Evolutionary conservation across 2,888 invertebrate species (phyloP).

Genomic region (Noctua comes): DNA sequence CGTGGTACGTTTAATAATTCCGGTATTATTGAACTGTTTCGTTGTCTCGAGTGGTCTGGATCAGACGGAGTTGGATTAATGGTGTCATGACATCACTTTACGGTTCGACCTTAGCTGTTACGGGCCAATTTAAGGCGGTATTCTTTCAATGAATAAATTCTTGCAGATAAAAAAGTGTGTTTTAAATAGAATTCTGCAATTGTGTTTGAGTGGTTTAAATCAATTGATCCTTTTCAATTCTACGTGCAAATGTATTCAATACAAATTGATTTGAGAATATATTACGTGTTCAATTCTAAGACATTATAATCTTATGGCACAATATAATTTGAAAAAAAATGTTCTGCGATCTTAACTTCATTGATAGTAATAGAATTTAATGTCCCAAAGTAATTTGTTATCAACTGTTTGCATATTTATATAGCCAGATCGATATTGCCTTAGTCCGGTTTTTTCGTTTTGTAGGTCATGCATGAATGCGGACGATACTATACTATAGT

Average conservation of each 20-base stretch:
- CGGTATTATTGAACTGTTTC: slow-evolving; percentile 52
- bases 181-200: not conserved
- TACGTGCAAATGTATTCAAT: slow-evolving; percentile 1
- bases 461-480: slow-evolving; percentile 53
- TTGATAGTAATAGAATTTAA: slow-evolving; percentile 40
- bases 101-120: slow-evolving; percentile 15
- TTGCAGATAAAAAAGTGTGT: not conserved
- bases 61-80: slow-evolving; percentile 38
- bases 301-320: slow-evolving; percentile 21
- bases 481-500: slow-evolving; percentile 50
- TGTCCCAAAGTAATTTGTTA: slow-evolving; percentile 35
- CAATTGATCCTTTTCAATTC: slow-evolving; percentile 20
- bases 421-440: slow-evolving; percentile 42
- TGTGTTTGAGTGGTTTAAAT: not conserved
- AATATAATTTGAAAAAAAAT: slow-evolving; percentile 22
- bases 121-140: slow-evolving; percentile 2
- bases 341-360: slow-evolving; percentile 42
- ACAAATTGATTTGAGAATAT: slow-evolving; percentile 3
- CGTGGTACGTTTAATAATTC: slow-evolving; percentile 61
- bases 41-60: slow-evolving; percentile 29
- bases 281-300: slow-evolving; percentile 24
- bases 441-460: slow-evolving; percentile 45
- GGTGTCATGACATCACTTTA: slow-evolving; percentile 39
- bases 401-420: slow-evolving; percentile 50
- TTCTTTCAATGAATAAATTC: slow-evolving; percentile 12